Evolutionary conservation across 1,140 invertebrate species (phyloP), one percentile per base, ranked within the genome.

Genomic region (Aphelenchoides besseyi): DNA sequence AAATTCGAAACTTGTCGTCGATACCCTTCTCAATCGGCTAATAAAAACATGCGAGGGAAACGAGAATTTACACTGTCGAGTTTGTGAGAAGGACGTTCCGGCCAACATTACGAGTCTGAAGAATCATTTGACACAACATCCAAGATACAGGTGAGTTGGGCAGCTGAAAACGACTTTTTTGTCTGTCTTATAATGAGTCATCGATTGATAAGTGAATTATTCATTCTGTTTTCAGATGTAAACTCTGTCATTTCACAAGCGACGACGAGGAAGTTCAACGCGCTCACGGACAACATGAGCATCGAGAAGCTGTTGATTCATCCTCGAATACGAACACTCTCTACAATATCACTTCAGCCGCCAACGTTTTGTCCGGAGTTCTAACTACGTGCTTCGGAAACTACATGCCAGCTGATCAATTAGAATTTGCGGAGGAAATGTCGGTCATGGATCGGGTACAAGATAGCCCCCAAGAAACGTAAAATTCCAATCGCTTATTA

Each of bases 41-140:
- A 5, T 59, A 33, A 28, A 59, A 12, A 8, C 55, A 5, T 59
- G 55, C 55, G 18, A 59, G 18, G 55, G 55, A 28, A 28, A 16
- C 18, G 55, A 59, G 5, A 18, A 5, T 29, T 23, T 59, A 8
- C 55, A 18, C 5, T 59, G 55, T 23, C 5, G 23, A 23, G 5
- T 8, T 8, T 59, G 55, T 23, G 55, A 59, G 5, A 59, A 59
- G 18, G 55, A 59, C 26, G 32, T 59, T 5, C 55, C 55, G 16
- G 5, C 55, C 5, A 59, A 59, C 18, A 16, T 59, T 5, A 59
- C 26, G 5, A 29, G 26, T 12, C 18, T 59, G 18, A 59, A 59
- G 55, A 59, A 59, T 23, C 55, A 59, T 23, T 33, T 59, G 26
- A 59, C 5, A 8, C 55, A 59, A 18, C 55, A 59, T 59, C 55